Evolutionary conservation across 2,113 vertebrate genomes (phyloP).

Genomic region (Machaerirhynchus nigripectus): DNA sequence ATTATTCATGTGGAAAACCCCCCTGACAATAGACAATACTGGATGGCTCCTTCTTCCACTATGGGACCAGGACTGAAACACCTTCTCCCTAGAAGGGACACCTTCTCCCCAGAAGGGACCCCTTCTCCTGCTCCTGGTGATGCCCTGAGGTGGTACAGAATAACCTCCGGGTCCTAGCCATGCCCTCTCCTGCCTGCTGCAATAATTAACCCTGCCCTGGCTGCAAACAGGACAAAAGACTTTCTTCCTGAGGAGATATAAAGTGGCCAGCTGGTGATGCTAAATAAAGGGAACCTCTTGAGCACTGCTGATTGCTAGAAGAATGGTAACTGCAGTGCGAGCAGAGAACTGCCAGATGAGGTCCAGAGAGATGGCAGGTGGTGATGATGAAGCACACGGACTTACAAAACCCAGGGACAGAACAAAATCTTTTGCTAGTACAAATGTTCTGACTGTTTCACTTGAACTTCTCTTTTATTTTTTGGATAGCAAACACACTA

Average conservation of each 20-base stretch:
- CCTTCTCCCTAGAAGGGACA: background rate
- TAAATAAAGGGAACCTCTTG: background rate
- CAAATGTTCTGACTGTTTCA: background rate
- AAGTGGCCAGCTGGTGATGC: background rate
- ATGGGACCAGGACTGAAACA: fast-evolving
- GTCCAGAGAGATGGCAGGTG: background rate
- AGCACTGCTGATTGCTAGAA: background rate
- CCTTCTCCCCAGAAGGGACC: background rate
- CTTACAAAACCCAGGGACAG: background rate
- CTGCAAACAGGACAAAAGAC: background rate
- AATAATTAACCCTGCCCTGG: background rate
- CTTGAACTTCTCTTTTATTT: background rate
- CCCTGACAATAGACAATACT: fast-evolving
- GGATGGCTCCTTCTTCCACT: background rate
- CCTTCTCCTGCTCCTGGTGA: background rate
- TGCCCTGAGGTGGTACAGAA: background rate
- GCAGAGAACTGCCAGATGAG: background rate
- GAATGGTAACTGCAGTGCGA: background rate
- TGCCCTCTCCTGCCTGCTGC: background rate
- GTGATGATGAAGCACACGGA: background rate
- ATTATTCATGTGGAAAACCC: fast-evolving
- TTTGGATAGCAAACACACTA: background rate
- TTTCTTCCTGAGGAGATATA: background rate
- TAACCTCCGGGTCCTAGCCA: background rate
- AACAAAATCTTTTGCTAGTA: background rate